Conservation (phyloP, 2,888 invertebrate genomes). For the Macaria liturata region DNA sequence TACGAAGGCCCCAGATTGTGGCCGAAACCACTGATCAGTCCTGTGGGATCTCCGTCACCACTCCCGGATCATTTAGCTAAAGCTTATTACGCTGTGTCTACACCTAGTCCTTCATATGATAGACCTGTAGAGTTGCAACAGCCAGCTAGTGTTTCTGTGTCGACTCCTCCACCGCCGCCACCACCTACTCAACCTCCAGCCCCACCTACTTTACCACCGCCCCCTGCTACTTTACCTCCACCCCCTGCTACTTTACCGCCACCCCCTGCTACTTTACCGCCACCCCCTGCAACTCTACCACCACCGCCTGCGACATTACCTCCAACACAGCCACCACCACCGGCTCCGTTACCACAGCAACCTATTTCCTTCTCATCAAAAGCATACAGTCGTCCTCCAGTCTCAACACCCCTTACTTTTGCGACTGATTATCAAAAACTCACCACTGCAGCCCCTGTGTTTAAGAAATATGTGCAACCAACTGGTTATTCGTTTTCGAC, state of each 20-base stretch:
- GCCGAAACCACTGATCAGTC: constrained; percentile 19
- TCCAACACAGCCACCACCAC: not conserved
- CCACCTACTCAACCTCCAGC: not conserved
- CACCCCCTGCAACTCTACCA: not conserved
- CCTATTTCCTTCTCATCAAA: constrained; percentile 28
- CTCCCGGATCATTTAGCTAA: constrained; percentile 6
- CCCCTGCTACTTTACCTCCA: constrained; percentile 23
- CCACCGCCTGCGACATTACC: too few species aligned
- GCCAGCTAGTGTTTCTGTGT: too few species aligned
- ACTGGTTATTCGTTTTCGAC: constrained; percentile 1
- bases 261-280: not conserved
- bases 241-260: not conserved
- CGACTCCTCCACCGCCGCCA: too few species aligned
- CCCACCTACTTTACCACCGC: constrained; percentile 4
- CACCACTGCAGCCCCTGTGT: constrained; percentile 5
- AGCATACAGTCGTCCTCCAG: constrained; percentile 12
- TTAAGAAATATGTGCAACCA: constrained; percentile 18
- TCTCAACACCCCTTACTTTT: constrained; percentile 11
- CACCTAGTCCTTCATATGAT: constrained; percentile 24
- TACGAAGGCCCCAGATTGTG: constrained; percentile 15
- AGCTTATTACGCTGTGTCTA: constrained; percentile 21
- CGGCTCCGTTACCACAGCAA: constrained; percentile 9
- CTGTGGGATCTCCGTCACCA: constrained; percentile 17
- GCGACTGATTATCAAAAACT: constrained; percentile 10
- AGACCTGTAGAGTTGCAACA: not conserved